These are phyloP conservation scores for Pteronura brasiliensis DNA, from an alignment of 2,113 vertebrate genomes.

Conservation along the genomic window DNA sequence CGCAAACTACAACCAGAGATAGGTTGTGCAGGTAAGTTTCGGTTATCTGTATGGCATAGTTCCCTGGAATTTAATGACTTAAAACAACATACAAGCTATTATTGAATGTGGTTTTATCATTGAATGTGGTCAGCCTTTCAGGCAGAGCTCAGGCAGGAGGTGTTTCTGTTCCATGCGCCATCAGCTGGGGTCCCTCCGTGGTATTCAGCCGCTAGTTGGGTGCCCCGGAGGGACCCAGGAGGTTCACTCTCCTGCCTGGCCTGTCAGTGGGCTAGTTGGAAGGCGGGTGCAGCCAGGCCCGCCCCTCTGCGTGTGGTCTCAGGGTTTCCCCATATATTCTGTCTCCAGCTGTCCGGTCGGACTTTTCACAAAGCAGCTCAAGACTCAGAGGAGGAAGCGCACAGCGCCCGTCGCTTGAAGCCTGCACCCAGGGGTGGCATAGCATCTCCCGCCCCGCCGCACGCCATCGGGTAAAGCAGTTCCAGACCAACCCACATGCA, in stretches of 20 bases:
- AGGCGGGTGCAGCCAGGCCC: neutral
- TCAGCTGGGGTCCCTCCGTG: rapidly evolving
- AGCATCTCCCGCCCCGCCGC: rapidly evolving
- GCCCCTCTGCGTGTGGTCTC: rapidly evolving
- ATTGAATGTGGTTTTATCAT: neutral
- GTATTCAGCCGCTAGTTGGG: neutral
- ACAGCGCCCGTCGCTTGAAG: neutral
- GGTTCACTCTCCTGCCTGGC: neutral
- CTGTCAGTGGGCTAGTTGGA: neutral
- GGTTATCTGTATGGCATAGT: neutral
- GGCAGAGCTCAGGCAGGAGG: neutral
- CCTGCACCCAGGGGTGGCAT: rapidly evolving
- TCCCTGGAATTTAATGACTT: neutral
- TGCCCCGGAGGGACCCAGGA: neutral
- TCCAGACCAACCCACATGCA: neutral
- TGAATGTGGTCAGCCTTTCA: too few relatives aligned
- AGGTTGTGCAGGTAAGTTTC: neutral
- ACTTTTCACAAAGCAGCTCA: neutral
- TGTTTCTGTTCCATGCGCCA: neutral
- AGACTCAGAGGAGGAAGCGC: neutral
- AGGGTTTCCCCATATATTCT: neutral
- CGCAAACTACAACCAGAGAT: neutral
- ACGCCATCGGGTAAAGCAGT: too few relatives aligned
- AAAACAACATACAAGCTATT: neutral
- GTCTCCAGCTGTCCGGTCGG: neutral